phyloP scores from a whole-genome alignment of 2,888 invertebrate genomes.

The Agrochola litura region DNA sequence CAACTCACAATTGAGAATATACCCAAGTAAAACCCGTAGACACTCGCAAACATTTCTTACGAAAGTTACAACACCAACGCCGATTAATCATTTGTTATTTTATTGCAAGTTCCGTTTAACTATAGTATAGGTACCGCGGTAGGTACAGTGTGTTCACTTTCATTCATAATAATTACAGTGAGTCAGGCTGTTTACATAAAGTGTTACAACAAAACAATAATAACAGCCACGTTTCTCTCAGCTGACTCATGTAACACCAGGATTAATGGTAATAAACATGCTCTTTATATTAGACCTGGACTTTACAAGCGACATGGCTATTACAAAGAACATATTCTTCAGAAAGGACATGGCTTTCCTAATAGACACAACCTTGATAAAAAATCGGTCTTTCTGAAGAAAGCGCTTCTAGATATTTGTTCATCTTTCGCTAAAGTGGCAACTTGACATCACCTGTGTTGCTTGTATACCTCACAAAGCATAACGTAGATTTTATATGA shows the following conservation, averaged over 20 bases:
- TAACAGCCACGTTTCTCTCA: constrained; percentile 28
- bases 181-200: constrained; percentile 59
- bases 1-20: neutral
- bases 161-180: constrained; percentile 54
- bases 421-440: neutral
- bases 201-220: constrained; percentile 41
- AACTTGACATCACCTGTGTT: neutral
- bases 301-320: neutral
- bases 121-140: neutral
- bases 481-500: neutral
- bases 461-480: neutral
- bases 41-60: neutral
- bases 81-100: constrained; percentile 19
- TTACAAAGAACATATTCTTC: neutral
- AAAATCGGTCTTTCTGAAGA: neutral
- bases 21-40: neutral
- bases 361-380: neutral
- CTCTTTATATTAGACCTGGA: neutral
- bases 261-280: neutral
- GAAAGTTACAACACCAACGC: constrained; percentile 16
- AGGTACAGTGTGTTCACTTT: constrained; percentile 35
- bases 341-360: neutral
- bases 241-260: constrained; percentile 24
- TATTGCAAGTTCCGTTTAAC: constrained; percentile 28
- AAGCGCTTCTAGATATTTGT: neutral